These are phyloP conservation scores for Andrena minutula DNA, from an alignment of 2,888 invertebrate species.

Conservation along the genomic window DNA sequence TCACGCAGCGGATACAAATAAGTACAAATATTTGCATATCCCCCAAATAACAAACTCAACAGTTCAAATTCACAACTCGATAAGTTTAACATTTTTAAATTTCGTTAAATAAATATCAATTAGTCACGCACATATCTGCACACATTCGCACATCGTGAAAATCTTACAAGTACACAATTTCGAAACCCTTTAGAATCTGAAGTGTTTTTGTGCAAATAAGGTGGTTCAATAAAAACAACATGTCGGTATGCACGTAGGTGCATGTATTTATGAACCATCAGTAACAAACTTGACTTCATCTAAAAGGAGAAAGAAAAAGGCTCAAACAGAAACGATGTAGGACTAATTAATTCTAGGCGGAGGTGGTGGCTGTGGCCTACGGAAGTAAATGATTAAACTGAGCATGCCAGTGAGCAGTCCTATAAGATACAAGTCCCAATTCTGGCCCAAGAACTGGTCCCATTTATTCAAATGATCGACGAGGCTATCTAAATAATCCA, in stretches of 20 bases:
- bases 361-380: slow-evolving; percentile 86
- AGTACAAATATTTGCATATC: neutral
- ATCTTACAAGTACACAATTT: slow-evolving; percentile 26
- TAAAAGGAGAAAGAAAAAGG: slow-evolving; percentile 17
- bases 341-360: slow-evolving; percentile 77
- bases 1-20: neutral
- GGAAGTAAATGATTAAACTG: slow-evolving; percentile 92
- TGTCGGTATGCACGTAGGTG: slow-evolving; percentile 48
- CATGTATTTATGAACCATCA: slow-evolving; percentile 61
- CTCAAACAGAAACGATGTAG: slow-evolving; percentile 16
- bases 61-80: slow-evolving; percentile 13
- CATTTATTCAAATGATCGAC: slow-evolving; percentile 87
- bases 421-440: slow-evolving; percentile 98
- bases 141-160: neutral
- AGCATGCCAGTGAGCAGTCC: slow-evolving; percentile 93
- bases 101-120: slow-evolving; percentile 32
- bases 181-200: neutral
- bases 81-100: neutral
- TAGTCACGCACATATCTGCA: slow-evolving; percentile 1
- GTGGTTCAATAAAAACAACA: slow-evolving; percentile 58
- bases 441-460: slow-evolving; percentile 91
- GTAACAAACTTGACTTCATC: slow-evolving; percentile 56
- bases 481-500: slow-evolving; percentile 89
- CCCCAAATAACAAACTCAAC: neutral
- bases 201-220: slow-evolving; percentile 34